phyloP scores from a whole-genome alignment of 2,113 vertebrate genomes.

The Labrus mixtus region DNA sequence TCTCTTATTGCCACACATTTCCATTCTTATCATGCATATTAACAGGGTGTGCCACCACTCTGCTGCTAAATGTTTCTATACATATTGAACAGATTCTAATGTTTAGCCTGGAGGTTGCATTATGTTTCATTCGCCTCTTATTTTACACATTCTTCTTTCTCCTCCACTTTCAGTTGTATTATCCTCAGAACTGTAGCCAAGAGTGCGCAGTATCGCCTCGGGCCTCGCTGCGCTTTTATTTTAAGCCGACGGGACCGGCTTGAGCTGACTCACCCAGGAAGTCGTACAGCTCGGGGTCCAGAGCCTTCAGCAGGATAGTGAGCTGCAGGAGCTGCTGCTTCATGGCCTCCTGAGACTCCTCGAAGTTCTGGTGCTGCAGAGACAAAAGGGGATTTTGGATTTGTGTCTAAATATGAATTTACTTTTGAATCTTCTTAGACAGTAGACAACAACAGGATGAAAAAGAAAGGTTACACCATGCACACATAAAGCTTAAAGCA shows the following conservation, averaged over 20 bases:
- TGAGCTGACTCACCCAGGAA: conserved; percentile 86
- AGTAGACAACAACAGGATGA: no score
- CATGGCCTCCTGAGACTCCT: conserved; percentile 95
- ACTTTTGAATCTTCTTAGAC: no score
- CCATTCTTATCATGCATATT: not conserved
- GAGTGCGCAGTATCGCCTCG: not conserved
- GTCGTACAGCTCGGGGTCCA: conserved; percentile 91
- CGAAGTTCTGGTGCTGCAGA: conserved; percentile 92
- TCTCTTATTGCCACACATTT: not conserved
- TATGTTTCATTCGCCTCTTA: not conserved
- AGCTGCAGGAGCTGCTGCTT: conserved; percentile 92
- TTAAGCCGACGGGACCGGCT: not conserved
- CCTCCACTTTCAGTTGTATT: not conserved
- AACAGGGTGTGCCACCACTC: no score
- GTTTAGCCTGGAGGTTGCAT: not conserved
- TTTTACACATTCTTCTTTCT: conserved; percentile 1
- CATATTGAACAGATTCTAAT: not conserved
- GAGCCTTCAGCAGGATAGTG: conserved; percentile 86
- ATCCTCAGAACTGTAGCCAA: not conserved
- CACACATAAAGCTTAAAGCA: no score
- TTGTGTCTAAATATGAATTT: no score
- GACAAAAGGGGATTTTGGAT: not conserved
- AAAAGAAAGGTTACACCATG: no score
- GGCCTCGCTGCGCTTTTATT: not conserved
- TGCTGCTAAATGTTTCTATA: not conserved